Conservation (phyloP, 2,797 vertebrate genomes). For the Lutjanus argentimaculatus region DNA sequence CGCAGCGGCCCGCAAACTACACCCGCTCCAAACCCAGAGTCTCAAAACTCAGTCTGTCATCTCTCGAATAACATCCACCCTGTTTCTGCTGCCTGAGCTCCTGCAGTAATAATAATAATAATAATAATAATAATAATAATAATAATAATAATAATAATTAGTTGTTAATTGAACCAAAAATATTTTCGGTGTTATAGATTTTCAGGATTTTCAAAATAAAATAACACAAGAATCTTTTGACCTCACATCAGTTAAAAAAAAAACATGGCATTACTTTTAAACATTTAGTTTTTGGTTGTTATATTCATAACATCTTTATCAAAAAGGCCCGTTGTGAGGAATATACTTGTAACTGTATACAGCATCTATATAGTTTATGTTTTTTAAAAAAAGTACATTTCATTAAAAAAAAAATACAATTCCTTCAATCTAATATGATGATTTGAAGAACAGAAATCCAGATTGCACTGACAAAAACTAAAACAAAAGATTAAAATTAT, state of each 20-base stretch:
- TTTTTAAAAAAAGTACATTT: too few species aligned
- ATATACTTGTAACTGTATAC: too few species aligned
- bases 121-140: not conserved
- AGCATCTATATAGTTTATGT: too few species aligned
- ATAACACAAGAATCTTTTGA: not conserved
- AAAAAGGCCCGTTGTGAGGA: not conserved
- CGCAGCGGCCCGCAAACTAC: constrained; percentile 45
- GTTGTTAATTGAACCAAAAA: not conserved
- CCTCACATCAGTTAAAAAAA: not conserved
- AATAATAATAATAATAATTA: not conserved
- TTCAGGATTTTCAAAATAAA: constrained; percentile 6
- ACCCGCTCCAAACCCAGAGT: constrained; percentile 30
- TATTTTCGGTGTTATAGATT: not conserved
- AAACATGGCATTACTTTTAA: not conserved
- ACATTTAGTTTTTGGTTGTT: too few species aligned
- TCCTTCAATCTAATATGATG: too few species aligned
- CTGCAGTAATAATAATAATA: too few species aligned
- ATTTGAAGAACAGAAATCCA: not conserved
- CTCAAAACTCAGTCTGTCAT: constrained; percentile 6
- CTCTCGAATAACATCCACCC: not conserved
- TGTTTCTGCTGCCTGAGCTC: not conserved
- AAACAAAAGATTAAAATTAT: not conserved
- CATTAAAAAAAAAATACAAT: not conserved
- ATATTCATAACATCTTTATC: not conserved
- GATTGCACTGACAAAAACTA: not conserved